These are phyloP conservation scores for Uromys caudimaculatus DNA, from an alignment of 2,797 vertebrate genomes.

Conservation along the genomic window DNA sequence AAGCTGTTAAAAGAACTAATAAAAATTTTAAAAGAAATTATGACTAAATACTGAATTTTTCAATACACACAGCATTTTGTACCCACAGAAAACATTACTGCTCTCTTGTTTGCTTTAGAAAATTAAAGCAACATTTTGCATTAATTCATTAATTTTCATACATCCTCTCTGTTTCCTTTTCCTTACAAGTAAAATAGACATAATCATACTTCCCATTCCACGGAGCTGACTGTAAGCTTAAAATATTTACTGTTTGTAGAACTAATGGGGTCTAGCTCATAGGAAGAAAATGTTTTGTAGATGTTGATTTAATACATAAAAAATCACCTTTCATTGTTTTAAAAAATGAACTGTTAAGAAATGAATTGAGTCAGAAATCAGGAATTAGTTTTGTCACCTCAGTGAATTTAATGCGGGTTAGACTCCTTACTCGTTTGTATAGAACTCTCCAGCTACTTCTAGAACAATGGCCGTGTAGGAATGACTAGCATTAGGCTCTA, in stretches of 20 bases:
- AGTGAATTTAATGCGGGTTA: constrained; percentile 4
- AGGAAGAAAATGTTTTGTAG: background rate
- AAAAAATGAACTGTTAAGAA: constrained; percentile 32
- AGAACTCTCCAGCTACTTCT: constrained; percentile 4
- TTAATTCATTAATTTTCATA: background rate
- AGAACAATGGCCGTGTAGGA: background rate
- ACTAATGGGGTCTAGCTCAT: background rate
- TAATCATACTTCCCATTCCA: background rate
- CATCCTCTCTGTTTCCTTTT: background rate
- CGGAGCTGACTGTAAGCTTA: background rate
- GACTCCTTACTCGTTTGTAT: background rate
- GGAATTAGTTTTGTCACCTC: background rate
- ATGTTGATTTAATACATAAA: background rate
- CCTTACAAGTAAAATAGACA: background rate
- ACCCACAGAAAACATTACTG: background rate
- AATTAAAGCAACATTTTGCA: background rate
- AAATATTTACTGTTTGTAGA: constrained; percentile 9
- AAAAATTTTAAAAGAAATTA: background rate
- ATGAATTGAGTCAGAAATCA: constrained; percentile 17
- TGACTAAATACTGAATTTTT: constrained; percentile 4
- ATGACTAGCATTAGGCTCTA: background rate
- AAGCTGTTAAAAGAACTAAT: background rate
- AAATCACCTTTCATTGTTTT: constrained; percentile 18
- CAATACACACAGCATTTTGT: background rate
- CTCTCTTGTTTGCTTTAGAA: constrained; percentile 29